Conservation (phyloP, 2,888 invertebrate species). For the Phengaris arion region DNA sequence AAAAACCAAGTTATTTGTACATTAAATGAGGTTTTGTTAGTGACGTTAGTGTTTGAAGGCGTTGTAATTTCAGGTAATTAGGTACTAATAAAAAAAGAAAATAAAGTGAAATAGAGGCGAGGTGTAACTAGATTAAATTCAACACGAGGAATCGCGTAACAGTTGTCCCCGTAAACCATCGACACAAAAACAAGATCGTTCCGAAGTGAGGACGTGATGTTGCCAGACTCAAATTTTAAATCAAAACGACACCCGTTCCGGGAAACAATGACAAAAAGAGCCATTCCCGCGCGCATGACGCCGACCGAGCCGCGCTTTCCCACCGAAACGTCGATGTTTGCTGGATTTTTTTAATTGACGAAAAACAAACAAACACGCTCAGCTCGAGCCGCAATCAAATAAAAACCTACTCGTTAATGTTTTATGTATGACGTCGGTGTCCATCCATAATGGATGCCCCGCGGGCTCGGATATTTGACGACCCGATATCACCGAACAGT, state of each 20-base stretch:
- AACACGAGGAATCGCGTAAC: constrained; percentile 27
- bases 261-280: constrained; percentile 55
- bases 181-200: constrained; percentile 49
- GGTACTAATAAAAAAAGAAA: neutral
- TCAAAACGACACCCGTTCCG: constrained; percentile 55
- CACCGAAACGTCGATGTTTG: constrained; percentile 66
- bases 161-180: constrained; percentile 48
- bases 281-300: constrained; percentile 60
- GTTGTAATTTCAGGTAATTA: too few relatives aligned
- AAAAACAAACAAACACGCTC: constrained; percentile 56
- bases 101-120: neutral
- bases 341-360: constrained; percentile 61
- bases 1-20: too few relatives aligned
- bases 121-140: constrained; percentile 12
- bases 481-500: constrained; percentile 67
- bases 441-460: constrained; percentile 76
- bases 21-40: too few relatives aligned
- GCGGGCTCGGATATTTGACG: constrained; percentile 74
- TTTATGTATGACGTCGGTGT: constrained; percentile 71
- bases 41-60: too few relatives aligned
- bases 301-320: constrained; percentile 62
- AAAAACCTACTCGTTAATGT: constrained; percentile 77
- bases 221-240: constrained; percentile 49
- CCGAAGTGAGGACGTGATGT: constrained; percentile 47
- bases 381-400: constrained; percentile 70